Conservation (phyloP, 2,113 vertebrate species). For the Eidolon helvum region DNA sequence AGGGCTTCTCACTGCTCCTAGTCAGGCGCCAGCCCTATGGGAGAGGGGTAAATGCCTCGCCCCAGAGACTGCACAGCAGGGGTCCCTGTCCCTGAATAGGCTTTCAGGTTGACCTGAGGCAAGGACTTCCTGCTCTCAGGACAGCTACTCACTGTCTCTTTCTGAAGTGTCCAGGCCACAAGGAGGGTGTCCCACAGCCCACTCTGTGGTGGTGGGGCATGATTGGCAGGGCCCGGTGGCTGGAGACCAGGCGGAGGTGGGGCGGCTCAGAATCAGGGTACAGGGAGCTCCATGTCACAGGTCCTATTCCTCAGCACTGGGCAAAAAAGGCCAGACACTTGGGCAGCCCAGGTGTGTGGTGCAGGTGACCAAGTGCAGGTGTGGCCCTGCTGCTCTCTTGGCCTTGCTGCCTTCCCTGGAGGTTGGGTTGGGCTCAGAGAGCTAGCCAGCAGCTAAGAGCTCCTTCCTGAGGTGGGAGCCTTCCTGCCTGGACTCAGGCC, state of each 20-base stretch:
- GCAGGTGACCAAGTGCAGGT: not conserved
- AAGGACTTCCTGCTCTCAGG: not conserved
- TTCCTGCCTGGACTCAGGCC: not conserved
- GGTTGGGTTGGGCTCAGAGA: not conserved
- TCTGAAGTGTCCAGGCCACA: not conserved
- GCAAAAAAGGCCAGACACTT: not conserved
- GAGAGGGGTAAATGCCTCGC: rapidly evolving
- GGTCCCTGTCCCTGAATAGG: not conserved
- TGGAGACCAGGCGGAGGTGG: not conserved
- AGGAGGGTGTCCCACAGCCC: not conserved
- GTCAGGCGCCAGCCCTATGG: not conserved
- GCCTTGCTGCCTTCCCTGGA: too few species aligned
- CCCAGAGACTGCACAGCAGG: not conserved
- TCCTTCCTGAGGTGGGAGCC: not conserved
- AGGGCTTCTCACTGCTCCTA: not conserved
- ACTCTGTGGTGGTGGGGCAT: not conserved
- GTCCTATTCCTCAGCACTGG: not conserved
- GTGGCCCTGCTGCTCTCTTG: not conserved
- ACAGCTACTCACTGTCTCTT: not conserved
- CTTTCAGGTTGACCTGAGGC: not conserved
- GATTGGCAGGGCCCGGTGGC: not conserved
- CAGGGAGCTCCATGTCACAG: not conserved
- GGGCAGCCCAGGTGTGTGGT: not conserved
- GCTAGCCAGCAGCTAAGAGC: not conserved
- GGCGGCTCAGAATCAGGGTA: not conserved